Conservation (phyloP, 1,140 invertebrate species). For the Augochlora pura region DNA sequence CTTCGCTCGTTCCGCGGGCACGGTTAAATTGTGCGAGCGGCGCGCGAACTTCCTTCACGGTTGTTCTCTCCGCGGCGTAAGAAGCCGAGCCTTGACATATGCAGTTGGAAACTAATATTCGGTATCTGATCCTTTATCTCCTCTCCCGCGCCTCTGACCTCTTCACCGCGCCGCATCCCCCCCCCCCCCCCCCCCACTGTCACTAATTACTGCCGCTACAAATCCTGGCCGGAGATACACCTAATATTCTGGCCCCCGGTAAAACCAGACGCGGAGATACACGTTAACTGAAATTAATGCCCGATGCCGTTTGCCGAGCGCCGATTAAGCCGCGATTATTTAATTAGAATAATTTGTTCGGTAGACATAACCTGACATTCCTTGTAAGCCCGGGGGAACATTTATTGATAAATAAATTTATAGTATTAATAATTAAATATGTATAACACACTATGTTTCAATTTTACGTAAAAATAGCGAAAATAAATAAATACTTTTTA, state of each 20-base stretch:
- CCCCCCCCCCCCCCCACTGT: background rate
- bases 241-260: background rate
- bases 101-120: conserved; percentile 35
- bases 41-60: background rate
- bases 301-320: background rate
- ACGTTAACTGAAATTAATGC: conserved; percentile 5
- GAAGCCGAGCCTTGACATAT: conserved; percentile 16
- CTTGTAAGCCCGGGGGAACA: too few species aligned
- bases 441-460: too few species aligned
- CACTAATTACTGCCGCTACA: conserved; percentile 3
- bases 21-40: conserved; percentile 25
- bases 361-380: too few species aligned
- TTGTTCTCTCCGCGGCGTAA: background rate
- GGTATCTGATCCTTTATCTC: conserved; percentile 21
- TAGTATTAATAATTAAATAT: too few species aligned
- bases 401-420: too few species aligned
- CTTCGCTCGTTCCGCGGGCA: conserved; percentile 10
- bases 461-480: too few species aligned
- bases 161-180: too few species aligned
- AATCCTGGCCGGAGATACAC: background rate
- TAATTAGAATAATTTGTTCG: too few species aligned
- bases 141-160: background rate
- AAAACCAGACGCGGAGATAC: background rate
- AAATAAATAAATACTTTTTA: too few species aligned
- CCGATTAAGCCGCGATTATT: too few species aligned